phyloP scores from a whole-genome alignment of 2,888 invertebrate genomes.

The Adelognathus sp. region DNA sequence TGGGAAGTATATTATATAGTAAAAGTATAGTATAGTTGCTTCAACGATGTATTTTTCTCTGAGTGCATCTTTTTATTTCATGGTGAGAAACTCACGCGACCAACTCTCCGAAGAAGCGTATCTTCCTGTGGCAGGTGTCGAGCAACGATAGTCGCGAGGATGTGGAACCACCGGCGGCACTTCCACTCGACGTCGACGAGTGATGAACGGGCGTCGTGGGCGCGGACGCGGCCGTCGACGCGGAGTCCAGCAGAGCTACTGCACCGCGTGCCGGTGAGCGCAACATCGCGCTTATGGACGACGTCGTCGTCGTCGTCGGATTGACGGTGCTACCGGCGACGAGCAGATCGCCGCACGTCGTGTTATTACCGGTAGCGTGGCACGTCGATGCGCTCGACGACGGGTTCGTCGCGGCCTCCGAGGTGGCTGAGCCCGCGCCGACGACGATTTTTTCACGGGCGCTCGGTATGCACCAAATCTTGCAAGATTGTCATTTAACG shows the following conservation, averaged over 20 bases:
- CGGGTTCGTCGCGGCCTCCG: conserved; percentile 60
- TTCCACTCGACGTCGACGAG: conserved; percentile 61
- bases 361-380: neutral
- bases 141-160: conserved; percentile 85
- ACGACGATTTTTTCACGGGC: conserved; percentile 76
- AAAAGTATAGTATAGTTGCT: no score
- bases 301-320: conserved; percentile 36
- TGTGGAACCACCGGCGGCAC: conserved; percentile 55
- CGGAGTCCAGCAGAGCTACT: conserved; percentile 63
- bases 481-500: conserved; percentile 71
- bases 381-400: conserved; percentile 65
- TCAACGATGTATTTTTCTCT: neutral
- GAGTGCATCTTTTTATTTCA: conserved; percentile 30
- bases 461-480: conserved; percentile 75
- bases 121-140: conserved; percentile 89
- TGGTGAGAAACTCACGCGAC: conserved; percentile 86
- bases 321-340: conserved; percentile 40
- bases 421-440: conserved; percentile 75
- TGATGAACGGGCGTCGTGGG: conserved; percentile 74
- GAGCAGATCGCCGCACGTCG: neutral
- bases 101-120: conserved; percentile 87
- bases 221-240: conserved; percentile 71
- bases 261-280: conserved; percentile 75
- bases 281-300: conserved; percentile 67
- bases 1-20: no score